Conservation (phyloP, 2,888 invertebrate species). For the Ceriagrion tenellum region DNA sequence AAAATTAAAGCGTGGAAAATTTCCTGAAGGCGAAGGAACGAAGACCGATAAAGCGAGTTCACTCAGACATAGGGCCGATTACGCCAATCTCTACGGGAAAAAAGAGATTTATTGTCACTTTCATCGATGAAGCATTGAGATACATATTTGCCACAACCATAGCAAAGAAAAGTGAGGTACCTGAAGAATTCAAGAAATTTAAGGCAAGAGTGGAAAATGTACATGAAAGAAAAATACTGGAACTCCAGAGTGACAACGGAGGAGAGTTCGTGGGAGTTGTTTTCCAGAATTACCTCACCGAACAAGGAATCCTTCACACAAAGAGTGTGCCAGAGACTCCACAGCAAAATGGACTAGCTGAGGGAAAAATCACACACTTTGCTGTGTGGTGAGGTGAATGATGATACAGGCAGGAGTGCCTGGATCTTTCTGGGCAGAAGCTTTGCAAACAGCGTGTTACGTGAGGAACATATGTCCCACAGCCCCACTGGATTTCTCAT, state of each 20-base stretch:
- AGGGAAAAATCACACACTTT: not conserved
- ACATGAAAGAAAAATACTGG: too few species aligned
- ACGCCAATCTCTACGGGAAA: too few species aligned
- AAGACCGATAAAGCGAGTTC: too few species aligned
- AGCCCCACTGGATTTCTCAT: not conserved
- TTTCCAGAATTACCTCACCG: not conserved
- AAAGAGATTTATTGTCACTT: too few species aligned
- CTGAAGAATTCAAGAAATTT: not conserved
- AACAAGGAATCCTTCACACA: too few species aligned
- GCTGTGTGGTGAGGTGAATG: not conserved
- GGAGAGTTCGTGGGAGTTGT: not conserved
- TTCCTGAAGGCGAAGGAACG: too few species aligned
- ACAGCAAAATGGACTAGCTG: not conserved
- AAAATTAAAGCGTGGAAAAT: too few species aligned
- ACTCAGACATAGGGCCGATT: too few species aligned
- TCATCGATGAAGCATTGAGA: conserved; percentile 73
- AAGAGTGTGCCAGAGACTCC: too few species aligned
- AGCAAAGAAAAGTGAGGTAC: not conserved
- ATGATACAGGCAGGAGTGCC: not conserved
- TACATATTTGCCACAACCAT: not conserved
- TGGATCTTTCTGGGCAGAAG: not conserved
- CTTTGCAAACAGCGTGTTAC: conserved; percentile 16
- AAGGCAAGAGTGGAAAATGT: not conserved
- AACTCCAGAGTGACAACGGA: not conserved
- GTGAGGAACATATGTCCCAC: too few species aligned